A percentile compares a stretch with the other conserved stretches of the same genome.
These are phyloP conservation scores for Aradus depressus DNA, from an alignment of 2,888 invertebrate genomes.

Conservation along the genomic window DNA sequence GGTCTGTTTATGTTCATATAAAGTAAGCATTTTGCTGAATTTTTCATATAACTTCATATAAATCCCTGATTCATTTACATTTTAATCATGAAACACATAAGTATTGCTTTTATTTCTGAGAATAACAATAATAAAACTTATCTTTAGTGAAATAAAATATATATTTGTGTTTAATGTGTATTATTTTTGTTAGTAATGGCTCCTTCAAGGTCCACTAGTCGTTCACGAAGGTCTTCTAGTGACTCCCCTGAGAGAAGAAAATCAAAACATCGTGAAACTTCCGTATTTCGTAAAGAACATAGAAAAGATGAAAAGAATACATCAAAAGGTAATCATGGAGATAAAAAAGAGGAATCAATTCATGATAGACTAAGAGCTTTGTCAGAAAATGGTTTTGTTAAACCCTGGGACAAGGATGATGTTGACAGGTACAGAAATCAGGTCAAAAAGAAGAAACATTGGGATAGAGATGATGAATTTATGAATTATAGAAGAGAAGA, in stretches of 20 bases:
- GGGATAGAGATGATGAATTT: constrained; percentile 46
- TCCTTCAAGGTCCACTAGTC: constrained; percentile 18
- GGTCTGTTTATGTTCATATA: too few species aligned
- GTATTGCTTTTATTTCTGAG: too few species aligned
- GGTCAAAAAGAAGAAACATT: constrained; percentile 15
- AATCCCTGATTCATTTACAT: too few species aligned
- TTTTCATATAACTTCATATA: too few species aligned
- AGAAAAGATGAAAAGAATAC: background rate
- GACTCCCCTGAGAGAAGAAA: constrained; percentile 20
- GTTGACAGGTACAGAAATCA: constrained; percentile 10
- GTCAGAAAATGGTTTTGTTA: constrained; percentile 15
- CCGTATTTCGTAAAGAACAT: constrained; percentile 1
- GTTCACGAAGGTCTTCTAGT: constrained; percentile 15
- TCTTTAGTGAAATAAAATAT: too few species aligned
- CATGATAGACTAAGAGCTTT: constrained; percentile 5
- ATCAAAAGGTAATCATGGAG: background rate
- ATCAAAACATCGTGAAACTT: constrained; percentile 4
- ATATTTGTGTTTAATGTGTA: too few species aligned
- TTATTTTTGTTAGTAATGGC: too few species aligned
- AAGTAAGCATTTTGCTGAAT: too few species aligned
- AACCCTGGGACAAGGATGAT: constrained; percentile 18
- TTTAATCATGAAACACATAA: too few species aligned
- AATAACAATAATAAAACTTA: too few species aligned
- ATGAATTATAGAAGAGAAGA: constrained; percentile 60
- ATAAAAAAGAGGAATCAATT: constrained; percentile 3